These are phyloP conservation scores for Papilio elwesi DNA, from an alignment of 2,888 invertebrate genomes.

Conservation along the genomic window DNA sequence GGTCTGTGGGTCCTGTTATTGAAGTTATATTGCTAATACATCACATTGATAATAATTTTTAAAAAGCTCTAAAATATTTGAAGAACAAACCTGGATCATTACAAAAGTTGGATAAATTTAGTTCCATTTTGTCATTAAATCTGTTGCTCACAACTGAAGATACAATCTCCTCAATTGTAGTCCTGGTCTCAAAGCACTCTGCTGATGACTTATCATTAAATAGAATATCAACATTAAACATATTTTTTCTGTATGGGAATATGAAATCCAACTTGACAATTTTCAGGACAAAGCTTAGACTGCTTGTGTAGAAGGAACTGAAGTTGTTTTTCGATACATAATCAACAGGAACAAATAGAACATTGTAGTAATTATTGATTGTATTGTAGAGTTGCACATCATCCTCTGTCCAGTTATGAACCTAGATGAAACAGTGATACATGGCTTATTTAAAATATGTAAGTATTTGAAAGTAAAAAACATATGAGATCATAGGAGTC, in stretches of 20 bases:
- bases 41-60: too few relatives aligned
- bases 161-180: slow-evolving; percentile 67
- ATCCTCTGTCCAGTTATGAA: slow-evolving; percentile 67
- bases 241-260: slow-evolving; percentile 66
- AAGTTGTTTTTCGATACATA: slow-evolving; percentile 56
- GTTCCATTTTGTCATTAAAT: slow-evolving; percentile 61
- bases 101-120: slow-evolving; percentile 71
- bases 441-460: not conserved
- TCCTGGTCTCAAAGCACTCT: slow-evolving; percentile 61
- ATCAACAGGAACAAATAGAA: slow-evolving; percentile 63
- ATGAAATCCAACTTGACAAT: slow-evolving; percentile 70
- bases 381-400: slow-evolving; percentile 60
- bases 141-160: slow-evolving; percentile 61
- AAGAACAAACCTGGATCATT: slow-evolving; percentile 65
- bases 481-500: too few relatives aligned
- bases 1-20: too few relatives aligned
- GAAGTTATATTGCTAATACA: too few relatives aligned
- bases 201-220: slow-evolving; percentile 68
- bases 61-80: not conserved
- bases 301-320: slow-evolving; percentile 69
- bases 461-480: too few relatives aligned
- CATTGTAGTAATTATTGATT: slow-evolving; percentile 59
- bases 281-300: slow-evolving; percentile 61
- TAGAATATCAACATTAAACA: slow-evolving; percentile 69
- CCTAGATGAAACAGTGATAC: slow-evolving; percentile 53